Percentiles rank a stretch among this genome's conserved stretches.
Conservation (phyloP, 2,888 invertebrate species). For the Phortica magna region DNA sequence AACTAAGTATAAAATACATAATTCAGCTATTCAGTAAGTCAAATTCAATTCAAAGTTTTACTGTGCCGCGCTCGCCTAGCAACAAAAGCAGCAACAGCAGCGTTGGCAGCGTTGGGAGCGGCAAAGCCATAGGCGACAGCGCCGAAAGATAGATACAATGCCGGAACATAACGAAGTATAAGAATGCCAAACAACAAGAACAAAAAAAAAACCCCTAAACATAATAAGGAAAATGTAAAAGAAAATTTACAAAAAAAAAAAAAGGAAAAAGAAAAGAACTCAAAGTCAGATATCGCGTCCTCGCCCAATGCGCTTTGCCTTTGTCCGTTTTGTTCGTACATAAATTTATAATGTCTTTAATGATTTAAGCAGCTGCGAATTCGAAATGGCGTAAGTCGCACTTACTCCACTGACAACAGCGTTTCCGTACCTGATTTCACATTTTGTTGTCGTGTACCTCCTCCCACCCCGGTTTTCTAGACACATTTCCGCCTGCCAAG, state of each 20-base stretch:
- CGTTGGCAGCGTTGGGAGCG: no score
- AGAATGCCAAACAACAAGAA: neutral
- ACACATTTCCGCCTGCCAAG: neutral
- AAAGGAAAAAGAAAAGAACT: neutral
- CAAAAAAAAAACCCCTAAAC: neutral
- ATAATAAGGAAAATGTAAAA: constrained; percentile 3
- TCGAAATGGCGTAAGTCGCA: constrained; percentile 54
- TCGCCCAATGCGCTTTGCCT: constrained; percentile 4
- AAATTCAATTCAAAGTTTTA: constrained; percentile 29
- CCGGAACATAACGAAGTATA: no score
- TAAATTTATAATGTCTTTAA: constrained; percentile 69
- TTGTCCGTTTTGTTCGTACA: constrained; percentile 11
- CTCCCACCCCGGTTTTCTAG: no score
- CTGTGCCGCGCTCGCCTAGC: neutral
- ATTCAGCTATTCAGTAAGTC: constrained; percentile 30
- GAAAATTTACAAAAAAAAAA: neutral
- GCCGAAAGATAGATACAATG: neutral
- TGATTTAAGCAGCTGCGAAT: constrained; percentile 69
- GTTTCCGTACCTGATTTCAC: neutral
- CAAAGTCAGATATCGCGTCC: neutral
- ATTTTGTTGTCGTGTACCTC: neutral
- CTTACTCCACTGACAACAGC: neutral
- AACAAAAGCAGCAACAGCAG: neutral
- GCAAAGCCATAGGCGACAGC: neutral
- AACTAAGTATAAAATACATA: constrained; percentile 17